Conservation (phyloP, 2,797 vertebrate species). For the Tragelaphus oryx region DNA sequence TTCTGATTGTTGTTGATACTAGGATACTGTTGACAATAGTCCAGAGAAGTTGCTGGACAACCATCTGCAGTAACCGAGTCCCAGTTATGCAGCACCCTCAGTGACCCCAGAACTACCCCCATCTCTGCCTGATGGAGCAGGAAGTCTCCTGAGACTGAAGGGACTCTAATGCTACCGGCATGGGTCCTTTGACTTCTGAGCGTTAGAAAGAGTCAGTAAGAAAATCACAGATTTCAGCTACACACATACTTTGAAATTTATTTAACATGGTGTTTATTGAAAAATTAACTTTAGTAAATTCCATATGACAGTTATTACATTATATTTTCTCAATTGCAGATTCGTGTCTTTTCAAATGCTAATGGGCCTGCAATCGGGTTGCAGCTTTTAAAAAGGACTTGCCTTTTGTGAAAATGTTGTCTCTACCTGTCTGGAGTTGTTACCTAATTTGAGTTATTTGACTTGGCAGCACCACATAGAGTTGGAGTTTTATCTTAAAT, state of each 20-base stretch:
- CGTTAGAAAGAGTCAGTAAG: background rate
- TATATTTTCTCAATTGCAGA: background rate
- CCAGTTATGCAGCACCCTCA: rapidly evolving
- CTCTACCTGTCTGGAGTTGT: slow-evolving; percentile 41
- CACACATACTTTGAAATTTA: background rate
- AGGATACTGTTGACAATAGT: rapidly evolving
- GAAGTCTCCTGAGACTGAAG: background rate
- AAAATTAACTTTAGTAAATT: background rate
- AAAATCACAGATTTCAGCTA: background rate
- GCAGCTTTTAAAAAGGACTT: background rate
- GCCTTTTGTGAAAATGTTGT: background rate
- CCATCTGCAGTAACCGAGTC: background rate
- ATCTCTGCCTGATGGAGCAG: background rate
- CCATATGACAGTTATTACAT: background rate
- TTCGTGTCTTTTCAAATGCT: background rate
- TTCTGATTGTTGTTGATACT: background rate
- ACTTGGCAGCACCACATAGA: slow-evolving; percentile 50
- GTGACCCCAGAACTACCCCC: background rate
- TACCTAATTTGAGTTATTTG: slow-evolving; percentile 48
- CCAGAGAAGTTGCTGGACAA: background rate
- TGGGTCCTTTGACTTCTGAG: background rate
- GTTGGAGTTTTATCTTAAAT: slow-evolving; percentile 50
- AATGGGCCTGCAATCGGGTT: background rate
- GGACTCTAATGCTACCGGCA: background rate
- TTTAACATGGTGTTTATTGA: background rate